These are phyloP conservation scores for Labia minor DNA, from an alignment of 2,888 invertebrate species.

Conservation along the genomic window DNA sequence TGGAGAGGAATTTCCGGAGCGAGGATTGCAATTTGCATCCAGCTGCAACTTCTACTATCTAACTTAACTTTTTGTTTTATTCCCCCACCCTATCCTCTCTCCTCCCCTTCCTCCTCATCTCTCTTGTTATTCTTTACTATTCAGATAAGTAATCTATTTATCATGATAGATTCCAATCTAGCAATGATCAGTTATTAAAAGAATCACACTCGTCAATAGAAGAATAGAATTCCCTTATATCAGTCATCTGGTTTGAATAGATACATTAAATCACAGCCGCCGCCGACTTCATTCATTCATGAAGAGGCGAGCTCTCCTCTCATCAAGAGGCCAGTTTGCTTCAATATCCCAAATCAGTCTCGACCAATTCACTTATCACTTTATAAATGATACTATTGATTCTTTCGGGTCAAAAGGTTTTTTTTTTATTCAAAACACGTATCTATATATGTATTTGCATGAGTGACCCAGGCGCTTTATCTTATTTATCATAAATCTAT, in stretches of 20 bases:
- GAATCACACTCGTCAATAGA: background rate
- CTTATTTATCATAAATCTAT: too few relatives aligned
- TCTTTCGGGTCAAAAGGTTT: constrained; percentile 1
- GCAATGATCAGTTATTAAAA: too few relatives aligned
- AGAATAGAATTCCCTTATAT: background rate
- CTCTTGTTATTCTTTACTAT: too few relatives aligned
- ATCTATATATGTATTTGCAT: too few relatives aligned
- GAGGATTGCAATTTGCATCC: background rate
- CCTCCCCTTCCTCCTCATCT: too few relatives aligned
- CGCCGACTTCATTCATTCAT: background rate
- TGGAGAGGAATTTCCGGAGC: background rate
- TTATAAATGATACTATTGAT: background rate
- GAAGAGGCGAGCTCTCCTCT: background rate
- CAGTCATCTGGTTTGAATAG: constrained; percentile 13
- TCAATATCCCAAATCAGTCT: background rate
- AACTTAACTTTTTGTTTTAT: background rate
- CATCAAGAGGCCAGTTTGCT: background rate
- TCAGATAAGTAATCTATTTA: too few relatives aligned
- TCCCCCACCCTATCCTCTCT: too few relatives aligned
- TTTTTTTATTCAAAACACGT: background rate
- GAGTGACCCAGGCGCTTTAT: too few relatives aligned
- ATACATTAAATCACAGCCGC: background rate
- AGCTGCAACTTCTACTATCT: background rate
- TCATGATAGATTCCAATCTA: background rate
- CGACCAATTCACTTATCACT: too few relatives aligned